These are phyloP conservation scores for Trochalopteron elliotii DNA, from an alignment of 2,113 vertebrate genomes.

Conservation along the genomic window DNA sequence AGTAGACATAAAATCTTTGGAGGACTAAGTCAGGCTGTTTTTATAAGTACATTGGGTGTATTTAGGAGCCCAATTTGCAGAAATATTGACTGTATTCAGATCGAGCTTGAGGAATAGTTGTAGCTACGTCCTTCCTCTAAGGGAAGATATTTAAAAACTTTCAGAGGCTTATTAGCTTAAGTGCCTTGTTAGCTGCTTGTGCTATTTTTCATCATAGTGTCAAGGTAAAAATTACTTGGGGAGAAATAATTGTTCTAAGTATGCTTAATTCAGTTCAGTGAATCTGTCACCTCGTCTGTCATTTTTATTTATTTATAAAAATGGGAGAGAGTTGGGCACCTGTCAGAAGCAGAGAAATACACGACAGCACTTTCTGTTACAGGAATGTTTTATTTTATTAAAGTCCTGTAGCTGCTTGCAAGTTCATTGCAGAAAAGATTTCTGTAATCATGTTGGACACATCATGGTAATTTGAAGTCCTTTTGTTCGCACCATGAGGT, in stretches of 20 bases:
- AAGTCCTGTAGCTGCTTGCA: not conserved
- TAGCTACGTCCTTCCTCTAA: not conserved
- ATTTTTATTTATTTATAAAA: constrained; percentile 47
- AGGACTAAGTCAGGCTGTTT: not conserved
- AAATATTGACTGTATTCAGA: not conserved
- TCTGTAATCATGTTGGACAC: not conserved
- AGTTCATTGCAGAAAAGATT: not conserved
- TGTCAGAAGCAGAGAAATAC: not conserved
- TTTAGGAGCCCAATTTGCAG: not conserved
- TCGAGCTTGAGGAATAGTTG: not conserved
- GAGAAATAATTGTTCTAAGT: constrained; percentile 31
- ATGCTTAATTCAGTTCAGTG: constrained; percentile 21
- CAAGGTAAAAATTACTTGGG: constrained; percentile 35
- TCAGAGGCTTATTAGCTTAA: constrained; percentile 1
- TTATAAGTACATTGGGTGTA: not conserved
- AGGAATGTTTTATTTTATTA: not conserved
- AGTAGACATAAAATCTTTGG: not conserved
- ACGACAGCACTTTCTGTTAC: not conserved
- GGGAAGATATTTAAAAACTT: not conserved
- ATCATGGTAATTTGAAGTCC: not conserved
- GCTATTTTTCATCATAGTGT: not conserved
- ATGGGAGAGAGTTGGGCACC: not conserved
- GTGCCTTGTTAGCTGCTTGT: constrained; percentile 28
- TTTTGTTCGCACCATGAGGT: not conserved
- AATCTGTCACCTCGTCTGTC: constrained; percentile 15